Conservation (phyloP, 2,113 vertebrate genomes). For the Pituophis catenifer region DNA sequence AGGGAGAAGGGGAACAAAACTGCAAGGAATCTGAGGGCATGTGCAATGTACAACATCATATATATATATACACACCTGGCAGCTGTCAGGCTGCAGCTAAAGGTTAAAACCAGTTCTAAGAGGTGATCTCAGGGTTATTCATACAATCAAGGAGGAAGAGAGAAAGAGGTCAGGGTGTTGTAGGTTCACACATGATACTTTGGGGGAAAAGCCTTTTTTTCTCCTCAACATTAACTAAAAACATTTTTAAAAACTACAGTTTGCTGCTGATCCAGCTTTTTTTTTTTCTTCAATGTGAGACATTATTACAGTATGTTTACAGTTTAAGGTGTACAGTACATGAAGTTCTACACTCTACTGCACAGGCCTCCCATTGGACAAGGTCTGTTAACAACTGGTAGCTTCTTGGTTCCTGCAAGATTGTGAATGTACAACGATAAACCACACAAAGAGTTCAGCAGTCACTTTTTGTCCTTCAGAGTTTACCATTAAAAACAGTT, state of each 20-base stretch:
- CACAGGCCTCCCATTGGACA: conserved; percentile 90
- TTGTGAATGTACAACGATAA: conserved; percentile 88
- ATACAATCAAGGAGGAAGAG: conserved; percentile 99
- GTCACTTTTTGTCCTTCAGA: conserved; percentile 80
- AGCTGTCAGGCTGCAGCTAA: conserved; percentile 89
- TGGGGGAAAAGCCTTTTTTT: conserved; percentile 98
- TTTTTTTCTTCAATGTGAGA: conserved; percentile 84
- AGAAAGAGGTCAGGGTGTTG: conserved; percentile 99
- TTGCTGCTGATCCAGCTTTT: conserved; percentile 89
- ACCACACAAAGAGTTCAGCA: conserved; percentile 88
- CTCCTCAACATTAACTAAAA: conserved; percentile 94
- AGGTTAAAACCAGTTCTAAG: conserved; percentile 99
- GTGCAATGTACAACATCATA: conserved; percentile 99
- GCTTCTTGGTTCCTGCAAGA: conserved; percentile 84
- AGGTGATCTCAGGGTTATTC: conserved; percentile 99
- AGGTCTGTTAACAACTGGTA: conserved; percentile 85
- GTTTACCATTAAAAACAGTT: conserved; percentile 82
- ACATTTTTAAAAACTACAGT: conserved; percentile 97
- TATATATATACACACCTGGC: conserved; percentile 99
- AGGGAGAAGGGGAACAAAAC: conserved; percentile 80
- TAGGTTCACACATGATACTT: conserved; percentile 98
- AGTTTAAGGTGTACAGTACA: conserved; percentile 95
- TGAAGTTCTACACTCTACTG: conserved; percentile 97
- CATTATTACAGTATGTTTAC: conserved; percentile 97
- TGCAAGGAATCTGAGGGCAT: conserved; percentile 82